A percentile compares a stretch with the other conserved stretches of the same genome.
Conservation (phyloP, 2,113 vertebrate species). For the Diphyllodes magnificus region DNA sequence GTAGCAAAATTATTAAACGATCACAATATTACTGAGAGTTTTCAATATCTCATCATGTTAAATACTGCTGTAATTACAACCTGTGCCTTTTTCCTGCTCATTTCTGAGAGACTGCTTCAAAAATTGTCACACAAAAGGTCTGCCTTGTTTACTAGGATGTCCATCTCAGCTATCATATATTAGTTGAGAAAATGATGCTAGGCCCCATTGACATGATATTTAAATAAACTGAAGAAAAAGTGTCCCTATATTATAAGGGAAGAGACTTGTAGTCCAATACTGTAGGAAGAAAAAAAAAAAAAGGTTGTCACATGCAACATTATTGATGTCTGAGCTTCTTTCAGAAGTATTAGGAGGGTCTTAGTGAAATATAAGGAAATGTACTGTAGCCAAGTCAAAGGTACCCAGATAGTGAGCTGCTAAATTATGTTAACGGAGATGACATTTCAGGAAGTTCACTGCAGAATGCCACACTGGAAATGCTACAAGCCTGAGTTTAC, state of each 20-base stretch:
- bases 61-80: neutral
- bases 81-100: neutral
- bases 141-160: neutral
- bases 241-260: neutral
- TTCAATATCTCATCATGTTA: neutral
- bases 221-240: neutral
- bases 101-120: neutral
- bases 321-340: neutral
- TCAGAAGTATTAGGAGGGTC: neutral
- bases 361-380: neutral
- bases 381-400: neutral
- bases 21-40: neutral
- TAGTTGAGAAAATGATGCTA: neutral
- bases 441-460: neutral
- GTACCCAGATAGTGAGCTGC: neutral
- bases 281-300: neutral
- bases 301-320: neutral
- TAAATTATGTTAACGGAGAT: neutral
- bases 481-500: neutral
- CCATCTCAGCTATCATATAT: neutral
- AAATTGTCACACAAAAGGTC: neutral
- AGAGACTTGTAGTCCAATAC: neutral
- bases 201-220: accelerated
- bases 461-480: neutral
- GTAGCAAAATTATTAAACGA: neutral